phyloP scores from a whole-genome alignment of 2,888 invertebrate species.

The Cryptus viduatorius region DNA sequence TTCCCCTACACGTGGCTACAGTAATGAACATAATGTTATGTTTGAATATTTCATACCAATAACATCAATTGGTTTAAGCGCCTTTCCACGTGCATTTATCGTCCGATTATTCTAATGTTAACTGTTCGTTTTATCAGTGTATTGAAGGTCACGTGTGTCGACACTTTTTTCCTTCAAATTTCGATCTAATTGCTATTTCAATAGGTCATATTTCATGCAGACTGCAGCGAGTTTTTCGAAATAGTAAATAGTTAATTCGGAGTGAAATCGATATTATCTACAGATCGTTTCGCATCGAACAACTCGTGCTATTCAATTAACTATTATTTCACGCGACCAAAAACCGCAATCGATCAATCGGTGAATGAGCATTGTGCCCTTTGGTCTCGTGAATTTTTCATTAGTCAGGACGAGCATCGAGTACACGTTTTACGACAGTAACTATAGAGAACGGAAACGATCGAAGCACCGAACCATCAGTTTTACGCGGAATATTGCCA shows the following conservation, averaged over 20 bases:
- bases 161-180: not conserved
- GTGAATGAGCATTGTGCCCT: constrained; percentile 5
- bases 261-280: not conserved
- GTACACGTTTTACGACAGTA: not conserved
- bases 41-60: no score
- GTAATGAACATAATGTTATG: no score
- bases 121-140: no score
- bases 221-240: not conserved
- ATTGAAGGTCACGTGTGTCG: not conserved
- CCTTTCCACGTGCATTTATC: no score
- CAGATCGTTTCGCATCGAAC: not conserved
- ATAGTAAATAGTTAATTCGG: not conserved
- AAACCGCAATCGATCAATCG: not conserved
- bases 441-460: not conserved
- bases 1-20: no score
- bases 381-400: constrained; percentile 17
- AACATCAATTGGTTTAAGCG: no score
- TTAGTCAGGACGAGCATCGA: not conserved
- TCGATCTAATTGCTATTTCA: not conserved
- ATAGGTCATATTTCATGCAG: not conserved
- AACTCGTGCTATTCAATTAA: not conserved
- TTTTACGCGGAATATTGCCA: not conserved
- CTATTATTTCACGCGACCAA: not conserved
- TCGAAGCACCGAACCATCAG: not conserved
- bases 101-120: no score